Evolutionary conservation across 1,140 invertebrate species (phyloP).

Genomic region (Drosophila paulistorum): DNA sequence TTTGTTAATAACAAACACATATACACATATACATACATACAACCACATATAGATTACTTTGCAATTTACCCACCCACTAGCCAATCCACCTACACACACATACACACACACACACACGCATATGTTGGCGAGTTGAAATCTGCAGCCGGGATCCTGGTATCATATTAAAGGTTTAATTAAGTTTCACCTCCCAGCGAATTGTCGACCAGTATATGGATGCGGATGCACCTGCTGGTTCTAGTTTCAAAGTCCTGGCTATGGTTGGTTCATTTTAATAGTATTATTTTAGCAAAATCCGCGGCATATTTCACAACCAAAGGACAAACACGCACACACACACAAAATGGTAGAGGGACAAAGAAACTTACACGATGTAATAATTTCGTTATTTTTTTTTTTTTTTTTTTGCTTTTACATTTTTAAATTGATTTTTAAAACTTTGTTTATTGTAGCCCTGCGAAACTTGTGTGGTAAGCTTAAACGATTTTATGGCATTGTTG

Average conservation of each 20-base stretch:
- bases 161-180: conserved; percentile 10
- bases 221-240: background rate
- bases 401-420: conserved; percentile 14
- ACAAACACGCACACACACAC: background rate
- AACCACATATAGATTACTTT: background rate
- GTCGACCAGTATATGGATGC: background rate
- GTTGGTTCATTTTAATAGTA: background rate
- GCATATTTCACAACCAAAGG: background rate
- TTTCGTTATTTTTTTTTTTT: background rate
- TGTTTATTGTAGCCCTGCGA: conserved; percentile 4
- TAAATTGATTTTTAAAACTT: conserved; percentile 26
- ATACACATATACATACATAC: background rate
- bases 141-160: background rate
- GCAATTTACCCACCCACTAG: background rate
- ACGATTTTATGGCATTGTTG: conserved; percentile 25
- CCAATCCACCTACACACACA: background rate
- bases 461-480: conserved; percentile 16
- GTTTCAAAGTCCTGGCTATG: conserved; percentile 1
- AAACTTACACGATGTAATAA: background rate
- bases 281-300: background rate
- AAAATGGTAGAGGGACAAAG: background rate
- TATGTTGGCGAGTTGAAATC: background rate
- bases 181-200: background rate
- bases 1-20: conserved; percentile 18
- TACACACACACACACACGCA: background rate